Evolutionary conservation across 2,797 vertebrate species (phyloP), one percentile per base, ranked within the genome.

Genomic region (Zenarchopterus dispar): DNA sequence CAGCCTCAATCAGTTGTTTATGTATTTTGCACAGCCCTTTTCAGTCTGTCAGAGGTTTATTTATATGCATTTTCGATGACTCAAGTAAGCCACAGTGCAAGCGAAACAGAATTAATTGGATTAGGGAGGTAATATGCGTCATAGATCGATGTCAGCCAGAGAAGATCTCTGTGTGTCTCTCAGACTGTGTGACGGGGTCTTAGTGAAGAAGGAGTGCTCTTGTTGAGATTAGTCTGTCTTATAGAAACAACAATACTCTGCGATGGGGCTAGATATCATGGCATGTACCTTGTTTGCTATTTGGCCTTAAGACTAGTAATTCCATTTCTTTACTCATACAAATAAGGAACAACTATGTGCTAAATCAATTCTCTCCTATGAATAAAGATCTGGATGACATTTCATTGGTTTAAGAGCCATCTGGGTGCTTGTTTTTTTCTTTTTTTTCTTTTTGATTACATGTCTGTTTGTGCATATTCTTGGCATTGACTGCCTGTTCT

Each of bases 121-220:
- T 92, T 88, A 92, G 66, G 67, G 73, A 23, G 68, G 68, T 80
- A 81, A 87, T 87, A 85, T 89, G 84, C 81, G 75, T 92, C 91
- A 91, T 74, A 87, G 90, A 93, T 93, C 85, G 74, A 93, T 88
- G 78, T 77, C 84, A 78, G 80, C 79, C 84, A 82, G 77, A 80
- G 79, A 75, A 66, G 82, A 84, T 81, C 63, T 80, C 54, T 54
- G 22, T 64, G 43, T 46, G 50, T 66, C 57, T 44, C 55, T 55
- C 33, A 67, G 7, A 18, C 47, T 70, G 10, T 71, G 59, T 76
- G 74, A 77, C 65, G 57, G 66, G 56, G 73, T 80, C 73, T 83
- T 74, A 83, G 77, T 48, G 56, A 73, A 81, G 69, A 61, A 62
- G 58, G 63, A 80, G 73, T 68, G 80, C 77, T 78, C 78, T 84